Evolutionary conservation across 2,888 invertebrate species (phyloP).

Genomic region (Halocaridina rubra): DNA sequence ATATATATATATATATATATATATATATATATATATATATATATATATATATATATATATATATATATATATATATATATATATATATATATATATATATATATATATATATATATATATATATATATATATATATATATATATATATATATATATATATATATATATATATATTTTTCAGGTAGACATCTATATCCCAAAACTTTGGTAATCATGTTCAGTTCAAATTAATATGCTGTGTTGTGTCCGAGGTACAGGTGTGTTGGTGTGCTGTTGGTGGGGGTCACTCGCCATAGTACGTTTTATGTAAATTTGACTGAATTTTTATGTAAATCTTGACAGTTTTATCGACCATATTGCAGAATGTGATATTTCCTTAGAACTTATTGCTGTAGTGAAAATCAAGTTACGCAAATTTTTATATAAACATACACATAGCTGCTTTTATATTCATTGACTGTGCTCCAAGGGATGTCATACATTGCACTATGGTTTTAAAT

Average conservation of each 20-base stretch:
- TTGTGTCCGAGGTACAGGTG: neutral
- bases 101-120: neutral
- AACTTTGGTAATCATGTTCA: neutral
- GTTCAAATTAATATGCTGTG: neutral
- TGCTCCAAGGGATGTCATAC: slow-evolving; percentile 2
- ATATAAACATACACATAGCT: too few species aligned
- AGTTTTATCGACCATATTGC: neutral
- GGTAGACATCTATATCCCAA: neutral
- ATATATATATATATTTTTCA: neutral
- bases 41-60: too few species aligned
- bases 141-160: slow-evolving; percentile 4
- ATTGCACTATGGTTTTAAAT: slow-evolving; percentile 26
- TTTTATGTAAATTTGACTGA: neutral
- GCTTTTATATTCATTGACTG: too few species aligned
- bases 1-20: too few species aligned
- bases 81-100: neutral
- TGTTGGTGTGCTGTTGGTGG: neutral
- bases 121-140: neutral
- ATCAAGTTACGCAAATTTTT: too few species aligned
- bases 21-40: too few species aligned
- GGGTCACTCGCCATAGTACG: neutral
- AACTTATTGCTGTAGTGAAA: too few species aligned
- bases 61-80: too few species aligned
- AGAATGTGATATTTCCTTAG: too few species aligned
- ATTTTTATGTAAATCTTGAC: too few species aligned